Conservation (phyloP, 2,888 invertebrate species). For the Hemaris fuciformis region DNA sequence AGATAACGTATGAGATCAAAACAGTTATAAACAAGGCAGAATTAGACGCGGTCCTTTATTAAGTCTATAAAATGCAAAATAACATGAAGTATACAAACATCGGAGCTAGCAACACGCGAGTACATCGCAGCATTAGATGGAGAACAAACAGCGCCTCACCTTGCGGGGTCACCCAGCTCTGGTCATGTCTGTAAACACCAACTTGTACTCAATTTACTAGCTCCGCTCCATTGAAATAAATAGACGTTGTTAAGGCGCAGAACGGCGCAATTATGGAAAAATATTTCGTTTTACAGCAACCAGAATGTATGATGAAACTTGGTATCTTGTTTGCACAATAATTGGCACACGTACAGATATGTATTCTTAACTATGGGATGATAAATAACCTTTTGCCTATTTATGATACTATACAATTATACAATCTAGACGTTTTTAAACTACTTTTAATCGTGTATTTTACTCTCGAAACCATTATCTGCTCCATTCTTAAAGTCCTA, state of each 20-base stretch:
- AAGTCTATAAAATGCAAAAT: neutral
- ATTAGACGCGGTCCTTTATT: neutral
- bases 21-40: neutral
- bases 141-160: conserved; percentile 3
- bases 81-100: neutral
- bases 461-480: too few species aligned
- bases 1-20: neutral
- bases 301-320: too few species aligned
- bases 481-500: too few species aligned
- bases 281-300: neutral
- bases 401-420: too few species aligned
- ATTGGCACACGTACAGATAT: too few species aligned
- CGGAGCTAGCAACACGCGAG: neutral
- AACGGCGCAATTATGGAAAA: neutral
- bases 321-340: too few species aligned
- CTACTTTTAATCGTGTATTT: too few species aligned
- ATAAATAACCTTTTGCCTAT: too few species aligned
- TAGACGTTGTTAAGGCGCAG: neutral
- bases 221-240: neutral
- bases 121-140: neutral
- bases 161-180: conserved; percentile 15
- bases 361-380: too few species aligned
- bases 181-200: neutral
- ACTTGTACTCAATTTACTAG: neutral
- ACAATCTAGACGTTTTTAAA: too few species aligned